Conservation (phyloP, 2,113 vertebrate genomes). For the Sisor rabdophorus region DNA sequence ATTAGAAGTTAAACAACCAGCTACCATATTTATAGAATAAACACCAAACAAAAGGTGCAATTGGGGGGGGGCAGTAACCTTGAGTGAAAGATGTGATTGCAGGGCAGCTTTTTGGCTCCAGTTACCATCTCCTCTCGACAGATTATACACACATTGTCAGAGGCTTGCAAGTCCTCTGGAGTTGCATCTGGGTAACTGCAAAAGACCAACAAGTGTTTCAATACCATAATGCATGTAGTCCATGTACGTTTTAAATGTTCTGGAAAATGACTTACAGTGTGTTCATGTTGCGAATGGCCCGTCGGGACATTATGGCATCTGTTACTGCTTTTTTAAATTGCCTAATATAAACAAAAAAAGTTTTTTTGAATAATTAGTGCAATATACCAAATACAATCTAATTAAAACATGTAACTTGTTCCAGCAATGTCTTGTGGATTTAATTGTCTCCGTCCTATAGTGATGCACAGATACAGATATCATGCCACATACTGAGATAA, state of each 20-base stretch:
- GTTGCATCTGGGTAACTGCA: slow-evolving; percentile 91
- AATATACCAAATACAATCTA: too few relatives aligned
- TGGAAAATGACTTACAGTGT: slow-evolving; percentile 80
- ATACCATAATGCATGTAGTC: not conserved
- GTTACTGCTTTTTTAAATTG: slow-evolving; percentile 97
- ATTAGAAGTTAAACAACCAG: not conserved
- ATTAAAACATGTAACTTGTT: too few relatives aligned
- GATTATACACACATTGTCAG: slow-evolving; percentile 95
- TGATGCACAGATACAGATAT: too few relatives aligned
- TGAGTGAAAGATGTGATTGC: slow-evolving; percentile 97
- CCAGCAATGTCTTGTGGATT: not conserved
- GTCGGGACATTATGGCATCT: slow-evolving; percentile 92
- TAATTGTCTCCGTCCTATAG: not conserved
- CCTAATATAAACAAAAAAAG: slow-evolving; percentile 58
- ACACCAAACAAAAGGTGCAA: not conserved
- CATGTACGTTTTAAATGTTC: not conserved
- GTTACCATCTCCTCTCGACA: slow-evolving; percentile 96
- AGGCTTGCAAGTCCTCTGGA: slow-evolving; percentile 85
- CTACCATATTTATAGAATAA: not conserved
- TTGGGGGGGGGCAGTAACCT: slow-evolving; percentile 65
- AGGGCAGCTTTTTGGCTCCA: slow-evolving; percentile 90
- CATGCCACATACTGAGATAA: too few relatives aligned
- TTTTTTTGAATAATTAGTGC: not conserved
- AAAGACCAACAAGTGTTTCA: not conserved
- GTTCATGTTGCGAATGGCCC: slow-evolving; percentile 97